Evolutionary conservation across 1,140 invertebrate genomes (phyloP), one percentile per base, ranked within the genome.

Genomic region (Marisa cornuarietis): DNA sequence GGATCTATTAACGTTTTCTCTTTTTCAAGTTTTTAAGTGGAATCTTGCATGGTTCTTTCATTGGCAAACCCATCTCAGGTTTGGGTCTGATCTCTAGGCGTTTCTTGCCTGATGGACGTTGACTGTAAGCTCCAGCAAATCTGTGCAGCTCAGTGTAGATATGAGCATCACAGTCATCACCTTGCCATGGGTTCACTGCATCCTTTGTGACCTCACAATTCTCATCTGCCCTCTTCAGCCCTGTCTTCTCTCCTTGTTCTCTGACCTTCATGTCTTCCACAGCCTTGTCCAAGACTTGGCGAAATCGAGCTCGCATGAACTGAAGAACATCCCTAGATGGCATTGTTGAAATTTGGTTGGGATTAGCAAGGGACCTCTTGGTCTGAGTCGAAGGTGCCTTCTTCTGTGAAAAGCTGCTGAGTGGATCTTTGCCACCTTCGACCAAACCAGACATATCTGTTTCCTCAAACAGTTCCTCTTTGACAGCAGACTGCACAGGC

Each of bases 291-390:
- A 86, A 52, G 5, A 79, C 81, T 51, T 76, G 69, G 65, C 80
- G 83, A 65, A 86, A 86, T 61, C 81, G 74, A 42, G 80, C 82
- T 42, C 85, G 72, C 16, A 82, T 83, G 63, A 81, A 80, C 75
- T 83, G 83, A 49, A 86, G 79, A 65, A 78, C 81, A 52, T 83
- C 81, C 75, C 81, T 82, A 24, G 82, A 73, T 8, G 81, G 82
- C 78, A 79, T 49, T 18, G 63, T 31, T 31, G 42, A 31, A 11
- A 77, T 65, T 49, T 77, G 76, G 63, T 22, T 69, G 49, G 54
- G 76, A 20, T 65, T 62, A n/a, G 62, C 66, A 65, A 77, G 42
- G 10, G 76, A 77, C n/a, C n/a, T 77, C 62, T 58, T 76, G 31
- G 61, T 63, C 52, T 63, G 74, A n/a, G 71, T 24, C 31, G 49